Conservation (phyloP, 2,113 vertebrate species). For the Charina bottae region DNA sequence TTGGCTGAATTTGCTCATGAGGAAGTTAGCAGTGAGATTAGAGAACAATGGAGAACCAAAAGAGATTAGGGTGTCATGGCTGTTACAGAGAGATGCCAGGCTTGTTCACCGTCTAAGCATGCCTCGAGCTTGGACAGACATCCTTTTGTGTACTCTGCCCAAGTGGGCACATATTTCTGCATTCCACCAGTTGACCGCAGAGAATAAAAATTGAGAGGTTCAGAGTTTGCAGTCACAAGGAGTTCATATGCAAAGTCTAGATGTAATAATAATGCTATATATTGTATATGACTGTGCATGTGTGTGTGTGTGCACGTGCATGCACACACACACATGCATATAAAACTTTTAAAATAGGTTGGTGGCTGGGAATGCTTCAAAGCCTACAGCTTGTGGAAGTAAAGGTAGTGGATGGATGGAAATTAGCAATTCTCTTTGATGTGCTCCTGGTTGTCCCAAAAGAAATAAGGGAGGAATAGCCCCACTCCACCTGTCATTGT, state of each 20-base stretch:
- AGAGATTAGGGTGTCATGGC: background rate
- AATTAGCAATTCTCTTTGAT: background rate
- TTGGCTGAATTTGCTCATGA: background rate
- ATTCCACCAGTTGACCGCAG: background rate
- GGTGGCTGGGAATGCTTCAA: background rate
- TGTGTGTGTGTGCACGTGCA: background rate
- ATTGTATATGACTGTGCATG: background rate
- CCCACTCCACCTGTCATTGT: background rate
- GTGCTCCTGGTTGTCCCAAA: background rate
- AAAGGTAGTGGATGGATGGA: background rate
- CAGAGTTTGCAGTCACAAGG: background rate
- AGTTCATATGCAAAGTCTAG: background rate
- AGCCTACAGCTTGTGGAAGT: background rate
- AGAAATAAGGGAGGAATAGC: background rate
- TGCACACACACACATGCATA: background rate
- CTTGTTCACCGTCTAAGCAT: background rate
- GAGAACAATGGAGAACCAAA: background rate
- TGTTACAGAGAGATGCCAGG: background rate
- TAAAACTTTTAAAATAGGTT: background rate
- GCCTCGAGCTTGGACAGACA: background rate
- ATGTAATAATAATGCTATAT: background rate
- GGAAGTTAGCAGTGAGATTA: background rate
- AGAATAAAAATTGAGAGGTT: background rate
- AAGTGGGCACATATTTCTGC: background rate
- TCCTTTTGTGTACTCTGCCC: background rate